Percentiles rank a stretch among this genome's conserved stretches.
Evolutionary conservation across 1,140 invertebrate species (phyloP).

Genomic region (Drosophila sucinea): DNA sequence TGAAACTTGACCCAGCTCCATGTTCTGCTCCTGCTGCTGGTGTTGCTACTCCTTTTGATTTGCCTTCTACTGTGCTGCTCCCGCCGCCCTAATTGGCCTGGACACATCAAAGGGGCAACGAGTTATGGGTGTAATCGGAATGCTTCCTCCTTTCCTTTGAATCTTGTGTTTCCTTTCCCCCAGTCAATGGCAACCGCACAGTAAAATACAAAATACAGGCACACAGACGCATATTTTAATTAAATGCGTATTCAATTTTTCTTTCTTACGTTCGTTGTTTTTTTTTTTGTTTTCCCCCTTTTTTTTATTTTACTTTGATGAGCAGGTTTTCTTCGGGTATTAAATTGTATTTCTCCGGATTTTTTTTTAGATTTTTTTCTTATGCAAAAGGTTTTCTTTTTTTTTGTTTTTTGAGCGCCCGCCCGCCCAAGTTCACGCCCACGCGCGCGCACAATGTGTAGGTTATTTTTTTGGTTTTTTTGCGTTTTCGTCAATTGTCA

Average conservation of each 20-base stretch:
- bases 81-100: background rate
- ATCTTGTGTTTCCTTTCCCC: background rate
- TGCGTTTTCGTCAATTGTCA: constrained; percentile 66
- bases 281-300: background rate
- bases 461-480: constrained; percentile 4
- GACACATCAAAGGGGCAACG: constrained; percentile 11
- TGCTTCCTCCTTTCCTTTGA: background rate
- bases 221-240: constrained; percentile 47
- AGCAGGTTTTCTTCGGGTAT: too few species aligned
- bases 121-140: constrained; percentile 4
- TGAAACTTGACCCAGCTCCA: constrained; percentile 4
- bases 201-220: background rate
- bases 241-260: constrained; percentile 70
- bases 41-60: too few species aligned
- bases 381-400: constrained; percentile 51
- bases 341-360: background rate
- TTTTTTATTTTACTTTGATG: background rate
- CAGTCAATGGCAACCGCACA: constrained; percentile 4
- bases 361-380: constrained; percentile 16
- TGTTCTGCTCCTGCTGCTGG: background rate
- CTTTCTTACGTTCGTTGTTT: constrained; percentile 10
- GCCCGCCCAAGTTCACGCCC: constrained; percentile 29
- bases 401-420: constrained; percentile 13
- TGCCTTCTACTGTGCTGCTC: too few species aligned
- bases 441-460: constrained; percentile 24